Evolutionary conservation across 2,888 invertebrate genomes (phyloP), one percentile per base, ranked within the genome.

Genomic region (Meghimatium bilineatum): DNA sequence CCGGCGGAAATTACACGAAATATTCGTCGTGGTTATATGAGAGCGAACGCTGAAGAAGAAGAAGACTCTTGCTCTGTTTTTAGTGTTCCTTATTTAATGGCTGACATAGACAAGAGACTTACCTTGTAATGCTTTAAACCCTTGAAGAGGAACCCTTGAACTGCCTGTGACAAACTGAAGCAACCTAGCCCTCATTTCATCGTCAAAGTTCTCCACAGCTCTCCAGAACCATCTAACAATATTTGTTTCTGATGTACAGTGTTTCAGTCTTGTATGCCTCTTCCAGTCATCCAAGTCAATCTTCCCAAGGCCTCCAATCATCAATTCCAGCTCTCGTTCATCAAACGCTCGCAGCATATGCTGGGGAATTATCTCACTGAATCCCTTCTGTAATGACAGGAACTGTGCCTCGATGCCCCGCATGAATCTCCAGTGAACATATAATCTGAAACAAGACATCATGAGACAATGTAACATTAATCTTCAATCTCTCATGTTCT

Each of bases 151-250:
- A 38, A 99, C 98, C 83, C 99, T 95, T 1, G 98, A 97, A 85
- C 98, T 98, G 0, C 99, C 99, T 0, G 98, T 99, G 0, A 99
- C 98, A 94, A 99, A 99, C 94, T 99, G 98, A 83, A 99, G 94
- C 82, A 99, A 94, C 81, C 98, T 95, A 3, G 98, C 98, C 78
- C 98, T 95, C 97, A 97, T 98, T 93, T 99, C 98, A 87, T 98
- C 97, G 86, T 97, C 96, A 92, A 96, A 97, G 29, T 96, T 95
- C 89, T 96, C 96, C 44, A 97, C 96, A 78, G 96, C 96, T 93
- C 95, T 94, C 95, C 95, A 96, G 91, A 95, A 95, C 95, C 95
- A 95, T 85, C 96, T 95, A 36, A 97, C 98, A 79, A 98, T 92
- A 86, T 91, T 90, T 71, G 89, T 90, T 79, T 92, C 93, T 34